phyloP scores from a whole-genome alignment of 2,888 invertebrate genomes.

The Sepiola atlantica region DNA sequence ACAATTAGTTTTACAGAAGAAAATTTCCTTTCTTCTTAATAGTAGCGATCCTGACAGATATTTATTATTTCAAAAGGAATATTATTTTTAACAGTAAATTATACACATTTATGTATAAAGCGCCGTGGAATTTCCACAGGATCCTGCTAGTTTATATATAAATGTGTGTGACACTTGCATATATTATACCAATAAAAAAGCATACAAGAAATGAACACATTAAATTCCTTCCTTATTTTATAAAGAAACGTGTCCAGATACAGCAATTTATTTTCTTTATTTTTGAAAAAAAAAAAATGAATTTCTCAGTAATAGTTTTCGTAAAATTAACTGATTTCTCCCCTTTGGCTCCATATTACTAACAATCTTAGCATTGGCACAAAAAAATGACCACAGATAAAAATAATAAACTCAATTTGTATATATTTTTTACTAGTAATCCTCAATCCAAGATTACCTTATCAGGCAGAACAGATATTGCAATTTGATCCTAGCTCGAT shows the following conservation, averaged over 20 bases:
- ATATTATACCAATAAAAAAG: neutral
- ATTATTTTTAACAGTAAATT: neutral
- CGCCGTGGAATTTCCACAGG: too few species aligned
- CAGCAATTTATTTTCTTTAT: neutral
- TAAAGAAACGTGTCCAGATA: neutral
- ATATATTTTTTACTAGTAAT: too few species aligned
- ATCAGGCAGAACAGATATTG: too few species aligned
- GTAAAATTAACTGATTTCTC: neutral
- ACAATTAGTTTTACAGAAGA: too few species aligned
- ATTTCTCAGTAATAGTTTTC: neutral
- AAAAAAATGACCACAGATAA: neutral
- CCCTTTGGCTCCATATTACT: neutral
- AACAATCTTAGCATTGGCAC: neutral
- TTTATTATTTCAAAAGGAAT: too few species aligned
- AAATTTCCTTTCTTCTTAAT: too few species aligned
- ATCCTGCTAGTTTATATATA: neutral
- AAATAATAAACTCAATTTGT: too few species aligned
- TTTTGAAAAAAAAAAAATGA: neutral
- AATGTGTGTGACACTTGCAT: neutral
- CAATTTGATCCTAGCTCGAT: too few species aligned
- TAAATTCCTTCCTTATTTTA: neutral
- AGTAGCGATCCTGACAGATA: too few species aligned
- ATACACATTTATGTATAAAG: neutral
- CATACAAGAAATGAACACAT: neutral
- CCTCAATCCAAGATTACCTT: too few species aligned